Percentiles rank a stretch among this genome's conserved stretches.
Evolutionary conservation across 2,888 invertebrate genomes (phyloP).

Genomic region (Listrodromus nycthemerus): DNA sequence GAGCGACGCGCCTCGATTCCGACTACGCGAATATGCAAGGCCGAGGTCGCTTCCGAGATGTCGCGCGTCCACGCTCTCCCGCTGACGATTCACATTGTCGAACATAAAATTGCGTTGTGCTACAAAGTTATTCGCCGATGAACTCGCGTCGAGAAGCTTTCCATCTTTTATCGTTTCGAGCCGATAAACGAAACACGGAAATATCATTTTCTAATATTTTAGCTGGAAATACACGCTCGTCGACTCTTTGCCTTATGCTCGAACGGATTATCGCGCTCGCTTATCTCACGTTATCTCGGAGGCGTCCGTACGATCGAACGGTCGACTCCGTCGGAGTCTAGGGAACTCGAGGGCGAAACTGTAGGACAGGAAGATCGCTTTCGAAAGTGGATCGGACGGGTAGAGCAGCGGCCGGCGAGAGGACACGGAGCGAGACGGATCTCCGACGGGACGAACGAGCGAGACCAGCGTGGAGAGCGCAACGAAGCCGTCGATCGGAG

Average conservation of each 20-base stretch:
- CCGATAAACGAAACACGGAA: not conserved
- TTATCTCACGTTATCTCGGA: too few species aligned
- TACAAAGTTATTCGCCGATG: not conserved
- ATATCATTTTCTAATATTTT: not conserved
- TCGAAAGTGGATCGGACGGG: not conserved
- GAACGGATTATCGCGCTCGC: too few species aligned
- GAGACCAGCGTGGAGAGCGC: constrained; percentile 6
- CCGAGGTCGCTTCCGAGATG: constrained; percentile 60
- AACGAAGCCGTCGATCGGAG: constrained; percentile 55
- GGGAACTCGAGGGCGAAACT: not conserved
- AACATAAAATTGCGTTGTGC: not conserved
- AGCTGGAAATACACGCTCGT: too few species aligned
- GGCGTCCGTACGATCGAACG: too few species aligned
- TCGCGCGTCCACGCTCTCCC: not conserved
- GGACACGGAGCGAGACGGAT: not conserved
- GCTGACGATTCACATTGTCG: not conserved
- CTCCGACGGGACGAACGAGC: constrained; percentile 20
- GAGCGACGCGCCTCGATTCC: constrained; percentile 47
- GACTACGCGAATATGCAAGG: constrained; percentile 62
- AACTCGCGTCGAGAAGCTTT: not conserved
- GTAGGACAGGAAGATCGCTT: not conserved
- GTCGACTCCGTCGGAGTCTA: not conserved
- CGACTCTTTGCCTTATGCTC: too few species aligned
- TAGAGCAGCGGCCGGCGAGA: not conserved
- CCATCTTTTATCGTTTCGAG: not conserved